Base-by-base conservation (phyloP, 1,140 invertebrate genomes). In the Drosophila miranda region DNA sequence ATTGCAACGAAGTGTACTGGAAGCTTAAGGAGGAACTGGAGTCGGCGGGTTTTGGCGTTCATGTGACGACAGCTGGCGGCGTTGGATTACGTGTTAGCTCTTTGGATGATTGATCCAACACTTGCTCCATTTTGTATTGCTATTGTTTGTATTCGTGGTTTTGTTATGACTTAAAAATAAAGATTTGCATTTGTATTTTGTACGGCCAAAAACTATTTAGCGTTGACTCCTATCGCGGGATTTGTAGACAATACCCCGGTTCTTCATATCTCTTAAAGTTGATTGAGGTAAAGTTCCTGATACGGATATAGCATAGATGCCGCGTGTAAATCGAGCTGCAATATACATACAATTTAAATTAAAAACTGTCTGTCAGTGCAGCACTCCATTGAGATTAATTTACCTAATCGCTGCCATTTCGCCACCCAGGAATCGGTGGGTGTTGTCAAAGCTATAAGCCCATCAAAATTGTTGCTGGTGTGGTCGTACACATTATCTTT, bases 381-480 rank as follows among this genome's bases (percentile, higher is more conserved):
- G 9, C 16, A 14, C 14, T 6, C 8, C 16, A 21, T 6, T 14
- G 7, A 1, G n/a, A 23, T 2, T 66, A 78, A 93, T 94, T 95
- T 93, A 98, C 97, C 96, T 90, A 98, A 96, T 92, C 97, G 94
- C 91, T 99, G 97, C 98, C 98, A 99, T 92, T 98, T 99, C 63
- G 96, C 97, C 1, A 99, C 98, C 98, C 98, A 99, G 90, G 97
- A 98, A 87, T 99, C 98, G 90, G 98, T 97, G 16, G 97, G 97
- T 80, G 96, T 97, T 95, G 98, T 98, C 11, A 96, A 93, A 21
- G 97, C 95, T 76, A 99, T 97, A 94, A 99, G 95, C 56, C 98
- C 98, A 93, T 99, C 98, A 94, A 99, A 99, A 92, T 98, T 99
- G 50, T 97, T 96, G 90, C 98, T 99, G 0, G 98, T 99, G 83